These are phyloP conservation scores for Silurus glanis DNA, from an alignment of 2,113 vertebrate genomes.

Conservation along the genomic window DNA sequence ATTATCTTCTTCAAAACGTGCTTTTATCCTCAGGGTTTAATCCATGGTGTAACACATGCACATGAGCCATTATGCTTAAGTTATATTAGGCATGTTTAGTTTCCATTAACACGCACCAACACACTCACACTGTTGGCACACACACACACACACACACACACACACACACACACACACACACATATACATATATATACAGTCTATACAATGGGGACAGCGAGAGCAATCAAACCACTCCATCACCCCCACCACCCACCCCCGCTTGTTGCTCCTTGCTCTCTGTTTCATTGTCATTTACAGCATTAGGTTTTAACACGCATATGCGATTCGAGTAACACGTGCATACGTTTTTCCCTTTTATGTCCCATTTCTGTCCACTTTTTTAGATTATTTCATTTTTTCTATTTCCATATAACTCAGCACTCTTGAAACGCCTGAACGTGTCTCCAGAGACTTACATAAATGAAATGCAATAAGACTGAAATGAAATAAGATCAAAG, in stretches of 20 bases:
- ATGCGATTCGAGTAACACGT: not conserved
- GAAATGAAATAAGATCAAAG: constrained; percentile 19
- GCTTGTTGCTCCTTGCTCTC: not conserved
- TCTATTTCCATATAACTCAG: not conserved
- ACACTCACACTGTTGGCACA: not conserved
- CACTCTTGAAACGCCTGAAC: not conserved
- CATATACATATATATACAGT: too few species aligned
- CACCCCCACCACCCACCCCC: too few species aligned
- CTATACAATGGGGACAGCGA: not conserved
- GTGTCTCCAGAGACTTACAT: not conserved
- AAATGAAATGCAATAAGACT: constrained; percentile 11
- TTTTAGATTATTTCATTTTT: not conserved
- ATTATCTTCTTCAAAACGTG: constrained; percentile 20
- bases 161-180: constrained; percentile 1
- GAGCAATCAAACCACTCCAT: not conserved
- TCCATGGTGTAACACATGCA: constrained; percentile 16
- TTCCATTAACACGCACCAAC: constrained; percentile 22
- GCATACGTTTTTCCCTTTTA: not conserved
- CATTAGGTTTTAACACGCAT: not conserved
- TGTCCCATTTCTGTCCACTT: not conserved
- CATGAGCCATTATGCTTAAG: constrained; percentile 16
- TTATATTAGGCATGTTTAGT: constrained; percentile 32
- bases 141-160: not conserved
- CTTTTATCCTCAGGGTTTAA: not conserved
- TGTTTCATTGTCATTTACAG: not conserved